Percentiles rank a stretch among this genome's conserved stretches.
These are phyloP conservation scores for Campylomormyrus numenius DNA, from an alignment of 2,113 vertebrate genomes.

Conservation along the genomic window DNA sequence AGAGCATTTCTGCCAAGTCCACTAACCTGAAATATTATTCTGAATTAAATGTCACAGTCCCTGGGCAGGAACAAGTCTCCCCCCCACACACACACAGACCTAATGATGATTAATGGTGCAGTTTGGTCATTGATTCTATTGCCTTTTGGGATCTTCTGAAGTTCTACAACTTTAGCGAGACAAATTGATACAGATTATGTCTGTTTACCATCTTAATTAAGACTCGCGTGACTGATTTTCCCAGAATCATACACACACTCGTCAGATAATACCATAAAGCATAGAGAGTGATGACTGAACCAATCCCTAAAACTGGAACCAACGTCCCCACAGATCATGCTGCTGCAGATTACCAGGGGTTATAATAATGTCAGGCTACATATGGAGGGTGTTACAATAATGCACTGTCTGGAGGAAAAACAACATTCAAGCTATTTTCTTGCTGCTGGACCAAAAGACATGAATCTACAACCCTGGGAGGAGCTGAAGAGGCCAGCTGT, in stretches of 20 bases:
- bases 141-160: constrained; percentile 8
- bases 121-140: constrained; percentile 9
- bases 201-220: not conserved
- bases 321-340: not conserved
- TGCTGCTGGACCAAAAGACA: not conserved
- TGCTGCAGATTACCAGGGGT: not conserved
- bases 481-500: not conserved
- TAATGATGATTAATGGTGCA: constrained; percentile 21
- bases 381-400: not conserved
- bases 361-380: not conserved
- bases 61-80: not conserved
- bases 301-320: not conserved
- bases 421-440: not conserved
- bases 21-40: not conserved
- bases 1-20: not conserved
- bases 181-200: not conserved
- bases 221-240: not conserved
- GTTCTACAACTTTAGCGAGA: not conserved
- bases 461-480: not conserved
- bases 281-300: not conserved
- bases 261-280: not conserved
- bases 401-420: not conserved
- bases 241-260: constrained; percentile 16
- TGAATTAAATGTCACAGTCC: not conserved
- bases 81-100: not conserved